Base-by-base conservation (phyloP, 2,797 vertebrate genomes). In the Hippopotamyrus pictus region DNA sequence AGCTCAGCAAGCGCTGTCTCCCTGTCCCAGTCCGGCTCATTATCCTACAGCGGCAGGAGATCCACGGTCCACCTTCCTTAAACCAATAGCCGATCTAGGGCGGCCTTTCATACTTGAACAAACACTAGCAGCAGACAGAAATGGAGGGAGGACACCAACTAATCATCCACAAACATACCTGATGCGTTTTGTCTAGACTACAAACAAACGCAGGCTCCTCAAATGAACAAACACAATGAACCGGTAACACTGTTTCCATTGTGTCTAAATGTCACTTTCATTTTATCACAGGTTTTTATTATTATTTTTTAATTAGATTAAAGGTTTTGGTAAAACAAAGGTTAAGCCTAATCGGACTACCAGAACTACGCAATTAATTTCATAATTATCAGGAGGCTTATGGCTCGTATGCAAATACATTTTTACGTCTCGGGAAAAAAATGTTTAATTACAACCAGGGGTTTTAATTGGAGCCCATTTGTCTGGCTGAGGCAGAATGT, bases 1-100 rank as follows among this genome's bases (percentile, higher is more conserved):
- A 93, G 91, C 90, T 91, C 88, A 91, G 93, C 90, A 90, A 90
- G 91, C 91, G 91, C 92, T 92, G 87, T 92, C 91, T 92, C 90
- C 90, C 91, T 88, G 92, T 95, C 95, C 95, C 94, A 94, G 93
- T 92, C 93, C 94, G 93, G 94, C 95, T 96, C 95, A 96, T 96
- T 96, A 96, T 95, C 95, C 95, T 92, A 90, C 90, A 89, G 92
- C 91, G 92, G 90, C 91, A 90, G 90, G 86, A 86, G 90, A 88
- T 87, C 65, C 41, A 89, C n/a, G 89, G 73, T 86, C 59, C 46
- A 12, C 87, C 82, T 3, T 44, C 82, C 25, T n/a, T 12, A n/a
- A 17, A 33, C 84, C 84, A 37, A 29, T 57, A 83, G 37, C 44
- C 76, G 4, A 6, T 53, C 25, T 29, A 53, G 84, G n/a, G 84